These are phyloP conservation scores for Ispidina picta DNA, from an alignment of 2,797 vertebrate genomes.

Conservation along the genomic window DNA sequence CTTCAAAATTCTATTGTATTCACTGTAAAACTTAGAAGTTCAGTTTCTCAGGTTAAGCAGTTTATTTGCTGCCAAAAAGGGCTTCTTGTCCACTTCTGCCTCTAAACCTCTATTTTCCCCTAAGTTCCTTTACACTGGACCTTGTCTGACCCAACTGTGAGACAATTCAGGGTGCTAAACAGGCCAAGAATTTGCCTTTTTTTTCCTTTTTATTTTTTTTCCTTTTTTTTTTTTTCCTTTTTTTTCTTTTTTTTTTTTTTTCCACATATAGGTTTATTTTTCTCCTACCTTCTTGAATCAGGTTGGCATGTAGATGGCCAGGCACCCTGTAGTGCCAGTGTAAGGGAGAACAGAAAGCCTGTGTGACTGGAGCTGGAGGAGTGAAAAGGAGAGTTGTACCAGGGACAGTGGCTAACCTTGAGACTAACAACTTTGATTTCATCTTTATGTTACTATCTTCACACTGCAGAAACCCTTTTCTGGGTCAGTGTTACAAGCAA, in stretches of 20 bases:
- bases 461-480: neutral
- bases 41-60: neutral
- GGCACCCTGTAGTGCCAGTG: neutral
- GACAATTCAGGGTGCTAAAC: neutral
- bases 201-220: neutral
- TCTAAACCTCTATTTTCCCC: neutral
- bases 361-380: neutral
- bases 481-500: neutral
- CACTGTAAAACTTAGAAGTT: neutral
- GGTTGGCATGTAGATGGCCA: neutral
- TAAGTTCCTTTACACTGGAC: neutral
- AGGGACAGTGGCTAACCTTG: neutral
- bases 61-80: neutral
- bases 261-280: neutral
- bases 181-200: neutral
- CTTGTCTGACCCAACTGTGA: neutral
- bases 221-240: fast-evolving
- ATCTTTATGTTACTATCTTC: neutral
- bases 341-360: neutral
- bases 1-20: too few species aligned
- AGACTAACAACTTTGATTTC: neutral
- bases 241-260: fast-evolving
- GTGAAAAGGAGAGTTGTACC: neutral
- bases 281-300: neutral
- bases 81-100: neutral